phyloP scores from a whole-genome alignment of 2,888 invertebrate species.

The Dicyrtoma fusca region DNA sequence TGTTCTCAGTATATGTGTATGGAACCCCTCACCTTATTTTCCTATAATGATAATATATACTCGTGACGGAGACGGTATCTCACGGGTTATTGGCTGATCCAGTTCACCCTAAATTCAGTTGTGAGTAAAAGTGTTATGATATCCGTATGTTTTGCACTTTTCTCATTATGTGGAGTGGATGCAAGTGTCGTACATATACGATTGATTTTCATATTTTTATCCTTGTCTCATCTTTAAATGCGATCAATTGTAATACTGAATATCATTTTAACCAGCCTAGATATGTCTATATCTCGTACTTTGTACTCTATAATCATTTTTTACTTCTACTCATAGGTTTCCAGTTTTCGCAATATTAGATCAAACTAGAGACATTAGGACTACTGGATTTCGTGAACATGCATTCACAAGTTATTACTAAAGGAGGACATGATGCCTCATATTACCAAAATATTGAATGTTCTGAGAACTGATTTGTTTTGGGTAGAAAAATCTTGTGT shows the following conservation, averaged over 20 bases:
- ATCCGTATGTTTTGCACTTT: background rate
- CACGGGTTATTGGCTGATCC: background rate
- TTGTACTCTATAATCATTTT: no score
- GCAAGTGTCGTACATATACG: background rate
- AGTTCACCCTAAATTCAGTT: conserved; percentile 23
- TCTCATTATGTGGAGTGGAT: background rate
- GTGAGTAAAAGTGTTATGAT: background rate
- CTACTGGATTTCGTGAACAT: no score
- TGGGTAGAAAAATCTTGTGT: conserved; percentile 9
- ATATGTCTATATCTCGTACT: no score
- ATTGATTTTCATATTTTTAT: conserved; percentile 3
- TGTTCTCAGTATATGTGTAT: background rate
- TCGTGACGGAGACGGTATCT: background rate
- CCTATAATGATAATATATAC: background rate
- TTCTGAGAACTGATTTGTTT: conserved; percentile 15
- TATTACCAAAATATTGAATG: no score
- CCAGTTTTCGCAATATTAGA: no score
- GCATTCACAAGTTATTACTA: no score
- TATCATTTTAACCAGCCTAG: no score
- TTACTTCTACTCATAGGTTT: no score
- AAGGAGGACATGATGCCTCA: no score
- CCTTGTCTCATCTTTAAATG: background rate
- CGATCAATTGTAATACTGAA: no score
- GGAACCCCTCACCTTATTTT: background rate
- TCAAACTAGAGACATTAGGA: no score